Conservation (phyloP, 2,888 invertebrate species). For the Amaurobius ferox region DNA sequence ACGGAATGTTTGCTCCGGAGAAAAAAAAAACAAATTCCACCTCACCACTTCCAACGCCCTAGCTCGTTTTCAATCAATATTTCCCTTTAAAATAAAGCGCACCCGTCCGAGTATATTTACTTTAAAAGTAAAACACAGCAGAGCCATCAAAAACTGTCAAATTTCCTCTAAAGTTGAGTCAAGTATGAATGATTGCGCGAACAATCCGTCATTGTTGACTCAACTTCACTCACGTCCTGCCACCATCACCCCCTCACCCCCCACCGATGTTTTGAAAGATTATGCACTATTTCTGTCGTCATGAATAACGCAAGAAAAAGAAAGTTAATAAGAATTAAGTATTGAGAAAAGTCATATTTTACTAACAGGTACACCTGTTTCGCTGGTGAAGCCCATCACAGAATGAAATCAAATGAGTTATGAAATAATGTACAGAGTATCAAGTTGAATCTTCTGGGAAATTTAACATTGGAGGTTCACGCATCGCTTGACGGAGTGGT, state of each 20-base stretch:
- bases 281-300: conserved; percentile 2
- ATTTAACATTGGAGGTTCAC: no score
- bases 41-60: background rate
- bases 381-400: background rate
- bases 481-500: no score
- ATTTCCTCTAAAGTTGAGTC: conserved; percentile 14
- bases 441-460: no score
- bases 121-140: conserved; percentile 9
- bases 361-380: background rate
- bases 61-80: conserved; percentile 4
- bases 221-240: background rate
- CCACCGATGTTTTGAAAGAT: background rate
- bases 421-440: no score
- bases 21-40: background rate
- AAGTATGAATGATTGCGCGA: conserved; percentile 10
- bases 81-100: background rate
- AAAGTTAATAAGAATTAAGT: background rate
- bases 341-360: background rate
- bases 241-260: background rate
- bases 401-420: background rate
- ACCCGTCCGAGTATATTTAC: background rate
- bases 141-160: conserved; percentile 13
- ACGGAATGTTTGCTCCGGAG: background rate
- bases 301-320: background rate
- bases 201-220: conserved; percentile 11